Evolutionary conservation across 92 coral and sea anemone genomes (phyloP).

Genomic region (Pocillopora meandrina): DNA sequence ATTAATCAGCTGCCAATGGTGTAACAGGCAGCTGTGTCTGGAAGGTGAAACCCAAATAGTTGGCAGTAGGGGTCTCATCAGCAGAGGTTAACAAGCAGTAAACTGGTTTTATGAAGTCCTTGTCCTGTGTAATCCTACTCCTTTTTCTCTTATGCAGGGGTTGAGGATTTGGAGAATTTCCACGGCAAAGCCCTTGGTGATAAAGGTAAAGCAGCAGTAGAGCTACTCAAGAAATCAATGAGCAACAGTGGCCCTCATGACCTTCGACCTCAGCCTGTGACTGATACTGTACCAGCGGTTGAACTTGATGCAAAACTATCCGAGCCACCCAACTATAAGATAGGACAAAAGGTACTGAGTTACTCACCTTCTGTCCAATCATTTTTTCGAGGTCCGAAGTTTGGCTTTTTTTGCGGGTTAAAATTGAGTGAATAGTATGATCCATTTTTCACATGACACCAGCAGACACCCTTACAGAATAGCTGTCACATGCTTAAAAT

Average conservation of each 20-base stretch:
- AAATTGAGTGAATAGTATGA: neutral
- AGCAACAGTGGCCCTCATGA: conserved; percentile 41
- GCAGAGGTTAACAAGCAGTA: neutral
- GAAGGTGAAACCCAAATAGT: no score
- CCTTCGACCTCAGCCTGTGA: conserved; percentile 80
- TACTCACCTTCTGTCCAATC: neutral
- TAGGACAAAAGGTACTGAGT: conserved; percentile 83
- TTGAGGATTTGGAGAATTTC: conserved; percentile 84
- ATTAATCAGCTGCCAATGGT: no score
- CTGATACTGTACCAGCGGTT: conserved; percentile 73
- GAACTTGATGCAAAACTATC: conserved; percentile 58
- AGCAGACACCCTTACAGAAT: no score
- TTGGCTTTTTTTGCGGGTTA: neutral
- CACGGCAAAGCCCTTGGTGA: conserved; percentile 93
- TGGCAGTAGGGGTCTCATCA: no score
- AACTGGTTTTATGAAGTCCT: neutral
- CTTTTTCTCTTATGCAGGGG: conserved; percentile 42
- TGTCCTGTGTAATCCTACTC: neutral
- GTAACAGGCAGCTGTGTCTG: no score
- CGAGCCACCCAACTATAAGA: conserved; percentile 86
- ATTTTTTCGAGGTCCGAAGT: neutral
- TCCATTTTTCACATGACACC: no score
- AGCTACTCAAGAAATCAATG: conserved; percentile 57
- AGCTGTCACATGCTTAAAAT: no score
- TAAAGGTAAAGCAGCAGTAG: conserved; percentile 64